These are phyloP conservation scores for Aphelocoma coerulescens DNA, from an alignment of 2,113 vertebrate genomes.

Conservation along the genomic window DNA sequence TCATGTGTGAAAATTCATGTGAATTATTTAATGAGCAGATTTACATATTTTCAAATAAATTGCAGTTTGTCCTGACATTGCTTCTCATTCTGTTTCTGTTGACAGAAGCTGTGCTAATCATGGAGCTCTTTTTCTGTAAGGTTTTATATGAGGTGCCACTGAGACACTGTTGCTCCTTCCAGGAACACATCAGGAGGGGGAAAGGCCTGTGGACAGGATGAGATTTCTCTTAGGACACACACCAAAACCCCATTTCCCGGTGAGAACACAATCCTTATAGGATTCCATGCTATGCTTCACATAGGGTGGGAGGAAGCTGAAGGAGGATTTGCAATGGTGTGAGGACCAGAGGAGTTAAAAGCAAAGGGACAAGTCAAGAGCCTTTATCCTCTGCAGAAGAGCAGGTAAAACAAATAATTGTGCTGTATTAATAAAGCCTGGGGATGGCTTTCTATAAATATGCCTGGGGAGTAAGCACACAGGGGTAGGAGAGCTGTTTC, in stretches of 20 bases:
- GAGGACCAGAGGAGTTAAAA: background rate
- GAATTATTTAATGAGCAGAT: background rate
- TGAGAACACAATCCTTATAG: background rate
- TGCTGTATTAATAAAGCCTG: background rate
- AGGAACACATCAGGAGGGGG: background rate
- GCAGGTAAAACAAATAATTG: background rate
- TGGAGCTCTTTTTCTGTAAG: background rate
- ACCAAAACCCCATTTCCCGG: background rate
- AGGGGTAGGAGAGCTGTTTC: background rate
- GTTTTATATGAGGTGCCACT: background rate
- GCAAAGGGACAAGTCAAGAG: background rate
- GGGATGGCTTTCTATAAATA: background rate
- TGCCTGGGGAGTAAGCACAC: background rate
- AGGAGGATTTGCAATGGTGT: background rate
- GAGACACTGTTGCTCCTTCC: background rate
- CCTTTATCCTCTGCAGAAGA: background rate
- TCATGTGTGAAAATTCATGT: constrained; percentile 7
- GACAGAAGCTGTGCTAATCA: background rate
- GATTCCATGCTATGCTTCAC: background rate
- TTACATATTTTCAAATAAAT: constrained; percentile 51
- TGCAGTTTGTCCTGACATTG: background rate
- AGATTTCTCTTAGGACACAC: background rate
- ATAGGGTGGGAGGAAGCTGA: background rate
- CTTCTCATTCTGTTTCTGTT: background rate
- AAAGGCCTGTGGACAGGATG: background rate